phyloP scores from a whole-genome alignment of 2,113 vertebrate genomes.

The Pyrgilauda ruficollis region DNA sequence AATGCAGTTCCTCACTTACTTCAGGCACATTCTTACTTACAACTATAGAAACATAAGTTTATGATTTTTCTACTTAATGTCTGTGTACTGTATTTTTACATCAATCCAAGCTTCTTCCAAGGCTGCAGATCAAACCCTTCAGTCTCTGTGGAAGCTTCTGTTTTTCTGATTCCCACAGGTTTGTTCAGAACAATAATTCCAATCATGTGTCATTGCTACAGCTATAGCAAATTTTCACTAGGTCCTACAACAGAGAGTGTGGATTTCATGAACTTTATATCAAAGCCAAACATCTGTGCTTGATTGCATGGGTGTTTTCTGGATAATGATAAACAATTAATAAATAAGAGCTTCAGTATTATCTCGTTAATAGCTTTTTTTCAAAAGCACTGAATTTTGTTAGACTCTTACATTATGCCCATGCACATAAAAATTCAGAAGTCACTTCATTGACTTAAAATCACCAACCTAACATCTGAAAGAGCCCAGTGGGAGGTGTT shows the following conservation, averaged over 20 bases:
- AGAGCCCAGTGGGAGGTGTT: not conserved
- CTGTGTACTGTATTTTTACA: not conserved
- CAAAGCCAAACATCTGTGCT: not conserved
- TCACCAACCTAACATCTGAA: not conserved
- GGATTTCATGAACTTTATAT: not conserved
- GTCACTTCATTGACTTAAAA: not conserved
- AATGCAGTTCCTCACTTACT: not conserved
- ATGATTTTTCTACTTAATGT: not conserved
- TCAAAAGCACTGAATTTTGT: not conserved
- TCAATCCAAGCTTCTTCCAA: not conserved
- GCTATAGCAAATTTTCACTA: not conserved
- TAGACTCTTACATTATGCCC: not conserved
- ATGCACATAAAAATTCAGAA: not conserved
- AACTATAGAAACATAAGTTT: not conserved
- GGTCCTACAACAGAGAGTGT: not conserved
- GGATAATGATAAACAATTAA: not conserved
- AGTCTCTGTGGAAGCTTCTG: not conserved
- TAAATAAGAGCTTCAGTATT: not conserved
- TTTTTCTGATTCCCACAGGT: not conserved
- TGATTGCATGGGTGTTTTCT: not conserved
- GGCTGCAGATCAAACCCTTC: not conserved
- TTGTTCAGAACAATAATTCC: not conserved
- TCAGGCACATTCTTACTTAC: not conserved
- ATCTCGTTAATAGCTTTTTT: not conserved
- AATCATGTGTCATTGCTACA: fast-evolving